Conservation (phyloP, 2,888 invertebrate species). For the Ectemnius cavifrons region DNA sequence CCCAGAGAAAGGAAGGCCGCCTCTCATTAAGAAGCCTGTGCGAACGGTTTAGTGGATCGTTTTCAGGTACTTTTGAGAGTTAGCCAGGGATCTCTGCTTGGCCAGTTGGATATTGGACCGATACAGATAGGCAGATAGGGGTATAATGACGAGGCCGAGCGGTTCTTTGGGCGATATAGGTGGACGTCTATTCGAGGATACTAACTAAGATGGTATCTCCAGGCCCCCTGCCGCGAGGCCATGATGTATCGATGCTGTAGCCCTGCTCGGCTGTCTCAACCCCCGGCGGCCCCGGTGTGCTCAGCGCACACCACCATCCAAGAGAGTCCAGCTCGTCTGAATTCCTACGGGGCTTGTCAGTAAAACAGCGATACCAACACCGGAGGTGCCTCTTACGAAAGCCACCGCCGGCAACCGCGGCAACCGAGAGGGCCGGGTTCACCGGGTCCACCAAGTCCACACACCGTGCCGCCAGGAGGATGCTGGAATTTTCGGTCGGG, state of each 20-base stretch:
- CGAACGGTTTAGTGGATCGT: slow-evolving; percentile 1
- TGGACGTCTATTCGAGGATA: slow-evolving; percentile 69
- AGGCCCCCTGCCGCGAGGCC: slow-evolving; percentile 69
- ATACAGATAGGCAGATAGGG: slow-evolving; percentile 67
- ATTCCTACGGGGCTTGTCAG: slow-evolving; percentile 39
- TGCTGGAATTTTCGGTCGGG: slow-evolving; percentile 34
- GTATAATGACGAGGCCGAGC: slow-evolving; percentile 68
- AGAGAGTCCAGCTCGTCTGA: slow-evolving; percentile 30
- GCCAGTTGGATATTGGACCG: slow-evolving; percentile 56
- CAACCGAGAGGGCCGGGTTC: slow-evolving; percentile 1
- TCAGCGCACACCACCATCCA: slow-evolving; percentile 23
- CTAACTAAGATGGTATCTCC: slow-evolving; percentile 71
- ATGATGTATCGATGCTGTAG: slow-evolving; percentile 77
- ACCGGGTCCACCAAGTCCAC: slow-evolving; percentile 1
- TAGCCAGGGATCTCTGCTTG: slow-evolving; percentile 4
- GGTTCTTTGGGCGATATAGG: slow-evolving; percentile 57
- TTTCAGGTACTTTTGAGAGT: slow-evolving; percentile 25
- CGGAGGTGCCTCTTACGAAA: slow-evolving; percentile 30
- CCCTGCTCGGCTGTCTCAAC: slow-evolving; percentile 64
- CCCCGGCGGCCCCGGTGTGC: slow-evolving; percentile 18
- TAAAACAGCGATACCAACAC: slow-evolving; percentile 50
- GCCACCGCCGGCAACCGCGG: slow-evolving; percentile 19
- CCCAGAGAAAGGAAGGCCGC: no score
- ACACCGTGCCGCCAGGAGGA: background rate
- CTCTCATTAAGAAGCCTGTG: no score